Evolutionary conservation across 2,797 vertebrate species (phyloP).

Genomic region (Fundulus diaphanus): DNA sequence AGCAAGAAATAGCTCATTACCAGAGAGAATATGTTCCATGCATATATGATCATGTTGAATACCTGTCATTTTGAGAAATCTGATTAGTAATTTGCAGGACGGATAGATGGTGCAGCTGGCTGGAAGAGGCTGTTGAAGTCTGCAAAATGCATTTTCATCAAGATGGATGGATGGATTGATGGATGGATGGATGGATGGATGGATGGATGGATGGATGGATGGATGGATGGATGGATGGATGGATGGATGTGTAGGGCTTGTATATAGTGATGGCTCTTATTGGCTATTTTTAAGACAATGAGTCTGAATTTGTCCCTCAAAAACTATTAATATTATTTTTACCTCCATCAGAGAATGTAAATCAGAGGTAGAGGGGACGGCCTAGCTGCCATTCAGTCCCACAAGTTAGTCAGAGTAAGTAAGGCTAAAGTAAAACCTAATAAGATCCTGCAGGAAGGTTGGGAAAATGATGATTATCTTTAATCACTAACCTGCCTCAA

Average conservation of each 20-base stretch:
- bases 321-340: slow-evolving; percentile 38
- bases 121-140: no score
- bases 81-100: no score
- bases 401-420: slow-evolving; percentile 83
- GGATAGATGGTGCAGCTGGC: no score
- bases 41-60: slow-evolving; percentile 28
- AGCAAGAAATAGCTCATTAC: slow-evolving; percentile 72
- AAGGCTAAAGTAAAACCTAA: slow-evolving; percentile 87
- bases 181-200: no score
- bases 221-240: neutral
- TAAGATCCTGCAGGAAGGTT: slow-evolving; percentile 82
- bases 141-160: no score
- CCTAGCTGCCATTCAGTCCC: slow-evolving; percentile 28
- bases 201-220: no score
- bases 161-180: no score
- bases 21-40: slow-evolving; percentile 56
- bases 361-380: slow-evolving; percentile 51
- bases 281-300: slow-evolving; percentile 46
- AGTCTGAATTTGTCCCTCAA: slow-evolving; percentile 37
- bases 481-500: slow-evolving; percentile 95
- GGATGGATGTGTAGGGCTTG: neutral
- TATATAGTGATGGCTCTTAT: slow-evolving; percentile 21
- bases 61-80: no score
- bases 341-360: slow-evolving; percentile 48
- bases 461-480: slow-evolving; percentile 92